Percentiles rank a stretch among this genome's conserved stretches.
Evolutionary conservation across 2,888 invertebrate genomes (phyloP).

Genomic region (Troides helena): DNA sequence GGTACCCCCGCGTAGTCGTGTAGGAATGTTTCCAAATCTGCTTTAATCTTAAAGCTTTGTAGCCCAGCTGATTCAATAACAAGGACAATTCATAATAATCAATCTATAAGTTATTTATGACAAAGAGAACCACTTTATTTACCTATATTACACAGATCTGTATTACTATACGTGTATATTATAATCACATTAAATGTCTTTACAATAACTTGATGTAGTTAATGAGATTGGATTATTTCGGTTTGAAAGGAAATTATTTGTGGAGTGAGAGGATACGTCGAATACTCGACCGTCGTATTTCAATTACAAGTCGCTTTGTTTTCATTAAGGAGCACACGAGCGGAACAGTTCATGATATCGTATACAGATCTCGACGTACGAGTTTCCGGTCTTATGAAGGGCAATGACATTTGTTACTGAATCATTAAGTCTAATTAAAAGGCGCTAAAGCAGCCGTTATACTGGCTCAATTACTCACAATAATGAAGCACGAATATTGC

Average conservation of each 20-base stretch:
- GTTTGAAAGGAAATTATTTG: slow-evolving; percentile 1
- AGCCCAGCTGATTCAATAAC: slow-evolving; percentile 40
- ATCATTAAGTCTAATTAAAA: slow-evolving; percentile 58
- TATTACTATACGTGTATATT: too few species aligned
- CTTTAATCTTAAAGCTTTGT: slow-evolving; percentile 42
- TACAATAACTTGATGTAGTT: background rate
- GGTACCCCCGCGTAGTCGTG: slow-evolving; percentile 54
- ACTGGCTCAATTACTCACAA: background rate
- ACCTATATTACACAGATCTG: too few species aligned
- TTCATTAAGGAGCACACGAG: slow-evolving; percentile 49
- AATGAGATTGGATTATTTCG: background rate
- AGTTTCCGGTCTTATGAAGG: slow-evolving; percentile 65
- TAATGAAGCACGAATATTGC: background rate
- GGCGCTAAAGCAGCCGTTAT: slow-evolving; percentile 39
- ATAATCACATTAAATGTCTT: too few species aligned
- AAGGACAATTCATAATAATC: slow-evolving; percentile 35
- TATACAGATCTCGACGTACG: slow-evolving; percentile 46
- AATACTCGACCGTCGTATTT: slow-evolving; percentile 19
- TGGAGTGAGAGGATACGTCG: slow-evolving; percentile 16
- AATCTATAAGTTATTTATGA: background rate
- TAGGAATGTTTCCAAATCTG: slow-evolving; percentile 58
- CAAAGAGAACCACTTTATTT: too few species aligned
- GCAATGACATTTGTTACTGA: slow-evolving; percentile 62
- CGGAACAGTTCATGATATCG: slow-evolving; percentile 53
- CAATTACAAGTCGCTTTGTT: slow-evolving; percentile 36